Percentiles rank a stretch among this genome's conserved stretches.
phyloP scores from a whole-genome alignment of 2,888 invertebrate species.

The Drosophila atripex region DNA sequence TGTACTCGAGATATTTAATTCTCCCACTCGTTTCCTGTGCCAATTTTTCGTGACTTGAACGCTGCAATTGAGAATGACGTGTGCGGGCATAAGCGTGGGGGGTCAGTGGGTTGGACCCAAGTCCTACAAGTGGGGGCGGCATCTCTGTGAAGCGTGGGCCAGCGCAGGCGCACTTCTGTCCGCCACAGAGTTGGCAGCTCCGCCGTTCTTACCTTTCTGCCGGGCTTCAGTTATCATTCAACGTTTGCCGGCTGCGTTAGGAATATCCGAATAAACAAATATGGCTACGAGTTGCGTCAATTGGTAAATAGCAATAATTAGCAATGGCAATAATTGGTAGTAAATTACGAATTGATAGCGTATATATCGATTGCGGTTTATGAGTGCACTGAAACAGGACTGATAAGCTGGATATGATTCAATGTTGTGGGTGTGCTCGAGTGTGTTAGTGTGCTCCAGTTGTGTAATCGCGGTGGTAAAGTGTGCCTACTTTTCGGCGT shows the following conservation, averaged over 20 bases:
- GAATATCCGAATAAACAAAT: conserved; percentile 21
- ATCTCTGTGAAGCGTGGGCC: conserved; percentile 3
- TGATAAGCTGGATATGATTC: conserved; percentile 27
- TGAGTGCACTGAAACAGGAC: conserved; percentile 1
- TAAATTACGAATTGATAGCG: conserved; percentile 22
- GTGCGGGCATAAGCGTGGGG: background rate
- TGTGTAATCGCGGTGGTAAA: conserved; percentile 49
- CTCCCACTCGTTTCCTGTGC: conserved; percentile 18
- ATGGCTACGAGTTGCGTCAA: conserved; percentile 13
- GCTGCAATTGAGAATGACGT: conserved; percentile 10
- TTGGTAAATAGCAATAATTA: conserved; percentile 36
- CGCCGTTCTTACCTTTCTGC: conserved; percentile 14
- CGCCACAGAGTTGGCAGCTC: conserved; percentile 9
- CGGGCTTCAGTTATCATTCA: conserved; percentile 52
- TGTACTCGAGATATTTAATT: background rate
- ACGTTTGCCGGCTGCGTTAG: conserved; percentile 58
- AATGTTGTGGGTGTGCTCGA: background rate
- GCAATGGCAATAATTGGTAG: conserved; percentile 20
- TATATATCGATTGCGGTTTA: conserved; percentile 32
- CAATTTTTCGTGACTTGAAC: background rate
- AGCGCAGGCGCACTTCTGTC: conserved; percentile 59
- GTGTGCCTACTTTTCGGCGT: conserved; percentile 34
- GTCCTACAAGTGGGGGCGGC: conserved; percentile 31
- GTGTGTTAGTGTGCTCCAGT: conserved; percentile 14
- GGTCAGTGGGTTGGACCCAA: background rate